Evolutionary conservation across 2,888 invertebrate genomes (phyloP).

Genomic region (Apotomis capreana): DNA sequence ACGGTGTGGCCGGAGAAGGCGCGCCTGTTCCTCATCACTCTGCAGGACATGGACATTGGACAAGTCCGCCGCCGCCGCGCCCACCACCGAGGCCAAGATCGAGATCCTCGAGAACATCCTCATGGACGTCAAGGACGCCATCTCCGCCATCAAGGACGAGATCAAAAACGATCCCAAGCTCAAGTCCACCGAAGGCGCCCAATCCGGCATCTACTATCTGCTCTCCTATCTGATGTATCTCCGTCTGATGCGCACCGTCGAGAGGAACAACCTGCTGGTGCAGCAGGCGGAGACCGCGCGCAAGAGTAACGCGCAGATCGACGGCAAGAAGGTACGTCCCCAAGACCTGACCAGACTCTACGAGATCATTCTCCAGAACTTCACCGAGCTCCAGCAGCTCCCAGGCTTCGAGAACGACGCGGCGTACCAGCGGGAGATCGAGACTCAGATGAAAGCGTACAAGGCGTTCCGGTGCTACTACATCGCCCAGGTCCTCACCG

Average conservation of each 20-base stretch:
- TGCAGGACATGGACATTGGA: conserved; percentile 91
- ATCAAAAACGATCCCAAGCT: conserved; percentile 88
- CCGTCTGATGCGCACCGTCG: conserved; percentile 92
- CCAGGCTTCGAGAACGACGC: conserved; percentile 89
- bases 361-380: conserved; percentile 95
- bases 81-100: conserved; percentile 87
- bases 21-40: conserved; percentile 90
- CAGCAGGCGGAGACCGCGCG: conserved; percentile 86
- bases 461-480: conserved; percentile 95
- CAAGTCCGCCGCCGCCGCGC: conserved; percentile 86
- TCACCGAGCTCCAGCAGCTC: conserved; percentile 91
- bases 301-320: conserved; percentile 77
- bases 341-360: conserved; percentile 96
- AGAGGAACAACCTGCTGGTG: conserved; percentile 93
- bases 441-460: conserved; percentile 87
- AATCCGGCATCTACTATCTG: conserved; percentile 90
- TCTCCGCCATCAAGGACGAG: conserved; percentile 92
- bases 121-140: conserved; percentile 97
- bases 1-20: conserved; percentile 92
- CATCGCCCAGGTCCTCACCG: conserved; percentile 92
- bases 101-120: conserved; percentile 95
- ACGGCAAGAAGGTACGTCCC: conserved; percentile 87
- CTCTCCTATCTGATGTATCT: conserved; percentile 95
- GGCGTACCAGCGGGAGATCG: conserved; percentile 88
- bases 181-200: conserved; percentile 84